A percentile compares a stretch with the other conserved stretches of the same genome.
These are phyloP conservation scores for Helleia helle DNA, from an alignment of 2,888 invertebrate species.

Conservation along the genomic window DNA sequence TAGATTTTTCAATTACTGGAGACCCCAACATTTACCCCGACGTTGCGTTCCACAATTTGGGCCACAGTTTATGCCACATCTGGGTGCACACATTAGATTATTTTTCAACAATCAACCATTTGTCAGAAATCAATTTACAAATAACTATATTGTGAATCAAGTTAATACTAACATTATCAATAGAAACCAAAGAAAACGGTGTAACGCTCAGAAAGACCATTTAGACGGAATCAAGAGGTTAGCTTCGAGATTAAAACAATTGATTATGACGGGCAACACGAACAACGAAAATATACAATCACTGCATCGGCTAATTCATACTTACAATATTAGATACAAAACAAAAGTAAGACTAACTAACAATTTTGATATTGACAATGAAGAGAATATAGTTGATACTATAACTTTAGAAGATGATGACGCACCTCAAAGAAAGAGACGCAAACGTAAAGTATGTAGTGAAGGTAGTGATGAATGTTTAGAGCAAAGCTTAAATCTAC, in stretches of 20 bases:
- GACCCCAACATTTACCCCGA: slow-evolving; percentile 27
- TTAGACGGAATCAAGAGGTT: slow-evolving; percentile 35
- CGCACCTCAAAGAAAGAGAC: slow-evolving; percentile 33
- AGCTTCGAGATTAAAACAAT: slow-evolving; percentile 31
- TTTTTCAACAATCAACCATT: slow-evolving; percentile 23
- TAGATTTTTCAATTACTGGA: slow-evolving; percentile 32
- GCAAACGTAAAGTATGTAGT: no score
- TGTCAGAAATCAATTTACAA: slow-evolving; percentile 12
- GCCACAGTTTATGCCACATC: slow-evolving; percentile 22
- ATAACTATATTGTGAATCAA: slow-evolving; percentile 9
- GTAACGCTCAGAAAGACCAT: slow-evolving; percentile 26
- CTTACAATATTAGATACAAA: slow-evolving; percentile 44
- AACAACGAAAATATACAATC: slow-evolving; percentile 28
- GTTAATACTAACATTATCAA: not conserved
- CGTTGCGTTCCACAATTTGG: slow-evolving; percentile 26
- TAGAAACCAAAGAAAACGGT: slow-evolving; percentile 25
- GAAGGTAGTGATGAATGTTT: slow-evolving; percentile 24
- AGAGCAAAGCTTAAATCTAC: slow-evolving; percentile 34
- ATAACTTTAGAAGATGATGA: slow-evolving; percentile 50
- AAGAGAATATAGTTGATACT: slow-evolving; percentile 42
- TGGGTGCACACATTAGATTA: slow-evolving; percentile 16
- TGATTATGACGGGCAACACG: slow-evolving; percentile 24
- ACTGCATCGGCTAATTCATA: slow-evolving; percentile 35
- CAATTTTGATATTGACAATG: slow-evolving; percentile 33
- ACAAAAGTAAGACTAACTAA: slow-evolving; percentile 33